These are phyloP conservation scores for Hybos culiciformis DNA, from an alignment of 2,888 invertebrate genomes.

Conservation along the genomic window DNA sequence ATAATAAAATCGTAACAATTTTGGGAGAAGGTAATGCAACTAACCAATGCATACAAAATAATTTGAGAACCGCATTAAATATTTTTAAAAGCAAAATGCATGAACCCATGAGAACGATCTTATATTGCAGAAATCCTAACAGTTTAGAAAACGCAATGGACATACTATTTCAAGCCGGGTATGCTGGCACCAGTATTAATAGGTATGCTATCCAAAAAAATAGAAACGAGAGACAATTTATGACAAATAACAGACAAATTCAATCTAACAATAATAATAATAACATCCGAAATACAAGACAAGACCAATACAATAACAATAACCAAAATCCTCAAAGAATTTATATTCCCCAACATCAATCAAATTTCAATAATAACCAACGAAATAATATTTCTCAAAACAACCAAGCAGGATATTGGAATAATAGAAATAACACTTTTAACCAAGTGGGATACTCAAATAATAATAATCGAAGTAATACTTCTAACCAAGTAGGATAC, in stretches of 20 bases:
- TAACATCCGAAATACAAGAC: background rate
- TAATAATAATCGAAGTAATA: too few relatives aligned
- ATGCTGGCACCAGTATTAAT: background rate
- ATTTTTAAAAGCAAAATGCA: slow-evolving; percentile 10
- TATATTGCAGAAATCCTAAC: background rate
- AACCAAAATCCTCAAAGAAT: background rate
- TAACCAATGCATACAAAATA: slow-evolving; percentile 9
- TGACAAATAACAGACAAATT: background rate
- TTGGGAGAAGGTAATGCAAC: slow-evolving; percentile 3
- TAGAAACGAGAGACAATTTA: background rate
- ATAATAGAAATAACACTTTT: too few relatives aligned
- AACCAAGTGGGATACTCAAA: too few relatives aligned
- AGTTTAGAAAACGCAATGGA: background rate
- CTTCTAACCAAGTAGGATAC: too few relatives aligned
- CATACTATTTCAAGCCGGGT: background rate
- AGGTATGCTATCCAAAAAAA: too few relatives aligned
- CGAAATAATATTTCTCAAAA: too few relatives aligned
- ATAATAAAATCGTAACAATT: slow-evolving; percentile 11
- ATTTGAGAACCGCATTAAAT: slow-evolving; percentile 13
- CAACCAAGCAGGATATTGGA: too few relatives aligned
- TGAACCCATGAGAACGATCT: background rate
- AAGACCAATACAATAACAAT: background rate
- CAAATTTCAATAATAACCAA: too few relatives aligned
- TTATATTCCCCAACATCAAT: background rate
- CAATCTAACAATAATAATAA: background rate